Conservation (phyloP, 2,113 vertebrate genomes). For the Vimba vimba region DNA sequence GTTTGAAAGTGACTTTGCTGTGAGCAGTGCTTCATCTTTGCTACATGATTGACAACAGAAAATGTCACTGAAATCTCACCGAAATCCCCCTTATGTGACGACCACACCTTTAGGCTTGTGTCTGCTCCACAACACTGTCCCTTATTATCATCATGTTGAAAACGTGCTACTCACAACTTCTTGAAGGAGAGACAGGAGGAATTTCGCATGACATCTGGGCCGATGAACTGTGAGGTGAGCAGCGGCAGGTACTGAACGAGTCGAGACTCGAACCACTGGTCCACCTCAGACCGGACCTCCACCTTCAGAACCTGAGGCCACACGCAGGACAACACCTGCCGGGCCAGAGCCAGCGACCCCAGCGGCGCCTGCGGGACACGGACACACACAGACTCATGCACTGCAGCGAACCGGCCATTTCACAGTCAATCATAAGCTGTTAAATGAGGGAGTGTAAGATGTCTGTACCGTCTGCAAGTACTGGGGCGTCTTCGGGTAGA, state of each 20-base stretch:
- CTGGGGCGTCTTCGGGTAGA: constrained; percentile 52
- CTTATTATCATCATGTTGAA: neutral
- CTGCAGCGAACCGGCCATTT: neutral
- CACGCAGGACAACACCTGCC: constrained; percentile 67
- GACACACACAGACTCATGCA: neutral
- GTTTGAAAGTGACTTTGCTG: too few relatives aligned
- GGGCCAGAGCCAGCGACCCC: constrained; percentile 49
- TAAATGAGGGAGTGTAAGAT: neutral
- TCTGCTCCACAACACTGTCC: neutral
- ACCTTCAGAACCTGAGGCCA: constrained; percentile 71
- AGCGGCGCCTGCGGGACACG: constrained; percentile 64
- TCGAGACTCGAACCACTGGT: constrained; percentile 67
- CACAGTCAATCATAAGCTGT: neutral
- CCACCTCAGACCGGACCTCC: constrained; percentile 58
- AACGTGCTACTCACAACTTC: constrained; percentile 66
- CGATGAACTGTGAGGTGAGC: constrained; percentile 70
- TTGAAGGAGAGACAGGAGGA: constrained; percentile 72
- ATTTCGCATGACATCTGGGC: constrained; percentile 52
- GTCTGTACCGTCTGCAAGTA: constrained; percentile 69
- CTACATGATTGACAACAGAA: neutral
- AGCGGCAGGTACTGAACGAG: constrained; percentile 67
- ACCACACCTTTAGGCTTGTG: neutral
- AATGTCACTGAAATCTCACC: neutral
- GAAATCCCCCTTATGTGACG: neutral
- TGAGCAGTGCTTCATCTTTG: neutral